phyloP scores from a whole-genome alignment of 2,888 invertebrate genomes.

The Oscheius sp. region DNA sequence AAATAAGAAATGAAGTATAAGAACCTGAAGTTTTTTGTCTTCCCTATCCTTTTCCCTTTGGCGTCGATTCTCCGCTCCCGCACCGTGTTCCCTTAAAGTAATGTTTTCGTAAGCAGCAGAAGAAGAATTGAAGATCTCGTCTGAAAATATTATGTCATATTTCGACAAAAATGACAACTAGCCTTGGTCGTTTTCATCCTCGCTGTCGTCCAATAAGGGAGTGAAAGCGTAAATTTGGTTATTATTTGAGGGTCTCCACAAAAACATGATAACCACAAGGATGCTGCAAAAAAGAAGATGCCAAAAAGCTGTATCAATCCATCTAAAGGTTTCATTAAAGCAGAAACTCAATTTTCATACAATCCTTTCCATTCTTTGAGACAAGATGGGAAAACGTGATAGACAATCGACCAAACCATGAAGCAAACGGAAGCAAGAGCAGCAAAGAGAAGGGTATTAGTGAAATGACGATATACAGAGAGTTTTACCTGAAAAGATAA shows the following conservation, averaged over 20 bases:
- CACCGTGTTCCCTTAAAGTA: constrained; percentile 41
- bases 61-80: constrained; percentile 44
- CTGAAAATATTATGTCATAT: constrained; percentile 30
- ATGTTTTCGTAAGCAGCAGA: constrained; percentile 50
- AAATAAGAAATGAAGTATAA: not conserved
- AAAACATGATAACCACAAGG: constrained; percentile 87
- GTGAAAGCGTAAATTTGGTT: constrained; percentile 91
- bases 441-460: constrained; percentile 89
- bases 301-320: constrained; percentile 96
- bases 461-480: constrained; percentile 88
- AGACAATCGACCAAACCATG: constrained; percentile 89
- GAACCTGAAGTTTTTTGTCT: constrained; percentile 54
- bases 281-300: constrained; percentile 88
- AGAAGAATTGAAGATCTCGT: constrained; percentile 55
- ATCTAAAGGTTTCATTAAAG: too few species aligned
- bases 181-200: constrained; percentile 77
- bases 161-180: not conserved
- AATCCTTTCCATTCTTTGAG: constrained; percentile 88
- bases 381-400: constrained; percentile 80
- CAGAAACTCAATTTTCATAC: constrained; percentile 52
- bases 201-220: constrained; percentile 85
- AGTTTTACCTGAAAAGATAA: constrained; percentile 76
- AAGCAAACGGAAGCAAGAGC: constrained; percentile 86
- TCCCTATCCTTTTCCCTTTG: constrained; percentile 42
- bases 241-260: constrained; percentile 94